phyloP scores from a whole-genome alignment of 2,888 invertebrate genomes.

The Balanococcus diminutus region DNA sequence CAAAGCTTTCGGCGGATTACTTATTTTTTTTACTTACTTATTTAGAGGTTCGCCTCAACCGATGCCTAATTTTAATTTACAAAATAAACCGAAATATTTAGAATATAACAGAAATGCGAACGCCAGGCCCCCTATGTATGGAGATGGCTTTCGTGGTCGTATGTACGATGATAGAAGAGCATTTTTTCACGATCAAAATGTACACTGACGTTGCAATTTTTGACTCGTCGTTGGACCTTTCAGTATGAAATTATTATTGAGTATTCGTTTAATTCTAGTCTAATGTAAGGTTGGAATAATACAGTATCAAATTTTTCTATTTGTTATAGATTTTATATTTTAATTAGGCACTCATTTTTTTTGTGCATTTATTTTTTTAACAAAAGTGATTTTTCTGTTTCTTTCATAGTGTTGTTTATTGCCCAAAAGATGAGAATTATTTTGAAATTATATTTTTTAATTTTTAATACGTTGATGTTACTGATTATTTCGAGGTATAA shows the following conservation, averaged over 20 bases:
- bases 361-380: neutral
- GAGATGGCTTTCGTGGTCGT: neutral
- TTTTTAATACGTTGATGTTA: no score
- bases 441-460: no score
- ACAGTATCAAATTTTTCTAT: neutral
- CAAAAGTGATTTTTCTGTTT: neutral
- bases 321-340: neutral
- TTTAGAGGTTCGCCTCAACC: neutral
- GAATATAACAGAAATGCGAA: neutral
- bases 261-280: neutral
- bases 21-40: conserved; percentile 26
- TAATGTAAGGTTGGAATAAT: neutral
- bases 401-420: neutral
- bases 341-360: neutral
- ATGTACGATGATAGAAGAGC: neutral
- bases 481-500: no score
- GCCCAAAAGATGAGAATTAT: neutral
- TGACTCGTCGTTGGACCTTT: neutral
- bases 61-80: neutral
- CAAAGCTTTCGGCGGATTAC: conserved; percentile 33
- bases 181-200: neutral
- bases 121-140: neutral
- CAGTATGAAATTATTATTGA: neutral
- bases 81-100: neutral
- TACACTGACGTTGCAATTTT: neutral